Evolutionary conservation across 2,888 invertebrate genomes (phyloP), one percentile per base, ranked within the genome.

Genomic region (Lepidocyrtinus sp.): DNA sequence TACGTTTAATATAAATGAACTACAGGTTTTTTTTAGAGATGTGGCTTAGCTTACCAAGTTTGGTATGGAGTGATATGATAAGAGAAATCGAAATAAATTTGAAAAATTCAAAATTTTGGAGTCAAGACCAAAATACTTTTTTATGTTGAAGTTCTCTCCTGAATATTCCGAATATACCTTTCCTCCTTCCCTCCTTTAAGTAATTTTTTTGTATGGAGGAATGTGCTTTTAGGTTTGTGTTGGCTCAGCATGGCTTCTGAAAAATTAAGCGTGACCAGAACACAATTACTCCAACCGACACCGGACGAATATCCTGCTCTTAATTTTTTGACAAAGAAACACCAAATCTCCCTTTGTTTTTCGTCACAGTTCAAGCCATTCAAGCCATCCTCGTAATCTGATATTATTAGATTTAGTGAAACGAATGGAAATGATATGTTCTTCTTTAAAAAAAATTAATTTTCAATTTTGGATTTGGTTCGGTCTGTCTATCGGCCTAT

Each of bases 251-350:
- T 59, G 59, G 59, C 19, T 21, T 21, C 55, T 69, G 69, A 55
- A 55, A 69, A 69, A 69, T 69, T 25, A 21, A 55, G 24, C 46
- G 46, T 46, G 22, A 46, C 67, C 45, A 67, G 22, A 17, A 27
- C 22, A 22, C 22, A 63, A 24, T 63, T 63, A 22, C 63, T 21
- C 19, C 22, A 12, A n/a, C n/a, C n/a, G n/a, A n/a, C n/a, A n/a
- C n/a, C n/a, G n/a, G n/a, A n/a, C n/a, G n/a, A n/a, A n/a, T n/a
- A n/a, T n/a, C n/a, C n/a, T n/a, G n/a, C n/a, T n/a, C n/a, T n/a
- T n/a, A n/a, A n/a, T n/a, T n/a, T n/a, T n/a, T n/a, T n/a, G n/a
- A n/a, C n/a, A n/a, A n/a, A n/a, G n/a, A n/a, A n/a, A n/a, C n/a
- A n/a, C n/a, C n/a, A n/a, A 12, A n/a, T 50, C 50, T 2, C 21